Conservation (phyloP, 2,113 vertebrate species). For the Anarhynchus alexandrinus region DNA sequence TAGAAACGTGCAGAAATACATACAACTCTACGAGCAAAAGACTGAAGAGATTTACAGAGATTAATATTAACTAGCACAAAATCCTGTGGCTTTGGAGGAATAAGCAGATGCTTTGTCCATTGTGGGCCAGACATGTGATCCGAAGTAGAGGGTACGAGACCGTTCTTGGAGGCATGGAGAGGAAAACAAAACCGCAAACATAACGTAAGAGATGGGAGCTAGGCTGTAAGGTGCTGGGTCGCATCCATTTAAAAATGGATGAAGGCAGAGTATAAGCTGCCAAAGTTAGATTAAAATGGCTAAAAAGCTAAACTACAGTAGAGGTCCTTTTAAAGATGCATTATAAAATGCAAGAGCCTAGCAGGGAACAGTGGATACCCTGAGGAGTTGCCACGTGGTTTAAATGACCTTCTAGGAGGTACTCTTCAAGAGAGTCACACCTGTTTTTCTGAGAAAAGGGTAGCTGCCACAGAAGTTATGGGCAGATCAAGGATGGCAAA, state of each 20-base stretch:
- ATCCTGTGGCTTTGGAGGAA: slow-evolving; percentile 31
- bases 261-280: background rate
- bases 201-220: rapidly evolving
- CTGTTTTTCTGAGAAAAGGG: background rate
- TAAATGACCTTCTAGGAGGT: background rate
- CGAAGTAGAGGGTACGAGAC: background rate
- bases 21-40: background rate
- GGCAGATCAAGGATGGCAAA: background rate
- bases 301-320: background rate
- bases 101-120: slow-evolving; percentile 31
- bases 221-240: background rate
- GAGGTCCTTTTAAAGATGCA: background rate
- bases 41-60: background rate
- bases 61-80: slow-evolving; percentile 41
- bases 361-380: background rate
- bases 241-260: background rate
- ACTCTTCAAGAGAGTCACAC: background rate
- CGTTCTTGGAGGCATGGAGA: background rate
- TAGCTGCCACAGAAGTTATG: background rate
- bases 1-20: background rate
- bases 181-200: background rate
- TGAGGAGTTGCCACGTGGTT: background rate
- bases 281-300: background rate
- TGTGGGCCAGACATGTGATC: background rate
- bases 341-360: background rate